phyloP scores from a whole-genome alignment of 2,888 invertebrate genomes.

The Yponomeuta cagnagella region DNA sequence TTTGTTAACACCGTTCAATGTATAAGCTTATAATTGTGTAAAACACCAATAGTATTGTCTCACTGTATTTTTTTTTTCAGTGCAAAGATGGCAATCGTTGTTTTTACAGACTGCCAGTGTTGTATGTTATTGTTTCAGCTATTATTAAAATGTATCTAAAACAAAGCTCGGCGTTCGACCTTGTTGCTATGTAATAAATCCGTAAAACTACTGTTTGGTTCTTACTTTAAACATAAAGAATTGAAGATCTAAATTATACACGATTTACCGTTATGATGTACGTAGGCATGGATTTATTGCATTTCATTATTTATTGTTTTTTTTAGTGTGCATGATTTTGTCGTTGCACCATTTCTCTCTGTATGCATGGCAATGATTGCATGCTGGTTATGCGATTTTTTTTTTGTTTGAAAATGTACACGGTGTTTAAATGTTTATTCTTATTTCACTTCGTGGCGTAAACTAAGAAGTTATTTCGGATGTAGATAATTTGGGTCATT shows the following conservation, averaged over 20 bases:
- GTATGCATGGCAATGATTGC: not conserved
- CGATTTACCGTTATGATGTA: too few species aligned
- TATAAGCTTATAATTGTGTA: constrained; percentile 3
- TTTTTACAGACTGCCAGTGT: not conserved
- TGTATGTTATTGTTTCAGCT: not conserved
- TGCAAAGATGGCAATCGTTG: not conserved
- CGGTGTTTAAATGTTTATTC: not conserved
- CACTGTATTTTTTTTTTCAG: not conserved
- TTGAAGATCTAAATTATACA: not conserved
- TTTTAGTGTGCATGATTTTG: too few species aligned
- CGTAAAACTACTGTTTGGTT: not conserved
- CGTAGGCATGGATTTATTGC: too few species aligned
- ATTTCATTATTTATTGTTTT: too few species aligned
- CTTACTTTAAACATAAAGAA: not conserved
- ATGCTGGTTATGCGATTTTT: not conserved
- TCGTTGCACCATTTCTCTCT: not conserved
- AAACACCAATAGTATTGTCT: not conserved
- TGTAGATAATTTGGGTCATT: too few species aligned
- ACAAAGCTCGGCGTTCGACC: not conserved
- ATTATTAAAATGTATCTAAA: not conserved
- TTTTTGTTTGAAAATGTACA: not conserved
- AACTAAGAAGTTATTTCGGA: too few species aligned
- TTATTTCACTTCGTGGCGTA: too few species aligned
- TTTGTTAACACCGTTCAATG: constrained; percentile 10
- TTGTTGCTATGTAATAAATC: not conserved